A percentile compares a stretch with the other conserved stretches of the same genome.
Evolutionary conservation across 2,113 vertebrate genomes (phyloP).

Genomic region (Grammomys surdaster): DNA sequence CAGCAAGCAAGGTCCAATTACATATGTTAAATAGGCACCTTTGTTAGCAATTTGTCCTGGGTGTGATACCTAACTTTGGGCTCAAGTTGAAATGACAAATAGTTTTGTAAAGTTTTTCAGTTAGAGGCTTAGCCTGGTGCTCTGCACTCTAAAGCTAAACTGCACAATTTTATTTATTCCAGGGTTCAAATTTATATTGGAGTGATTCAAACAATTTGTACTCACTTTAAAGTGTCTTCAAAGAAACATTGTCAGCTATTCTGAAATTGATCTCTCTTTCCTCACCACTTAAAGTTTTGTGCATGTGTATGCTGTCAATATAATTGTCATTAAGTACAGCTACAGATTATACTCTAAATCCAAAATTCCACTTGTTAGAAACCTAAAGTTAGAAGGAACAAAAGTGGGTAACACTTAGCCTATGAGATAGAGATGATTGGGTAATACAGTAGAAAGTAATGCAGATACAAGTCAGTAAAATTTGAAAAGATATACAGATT

Average conservation of each 20-base stretch:
- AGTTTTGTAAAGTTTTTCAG: neutral
- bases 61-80: neutral
- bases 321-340: neutral
- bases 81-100: neutral
- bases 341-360: neutral
- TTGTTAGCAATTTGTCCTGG: neutral
- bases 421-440: neutral
- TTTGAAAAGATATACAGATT: neutral
- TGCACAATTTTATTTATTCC: neutral
- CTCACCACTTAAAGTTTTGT: neutral
- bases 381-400: neutral
- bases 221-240: neutral
- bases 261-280: neutral
- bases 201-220: neutral
- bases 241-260: neutral
- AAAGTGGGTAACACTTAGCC: neutral
- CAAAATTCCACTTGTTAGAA: neutral
- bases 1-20: neutral
- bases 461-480: neutral
- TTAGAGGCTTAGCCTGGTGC: rapidly evolving
- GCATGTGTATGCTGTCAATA: neutral
- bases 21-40: neutral
- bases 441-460: neutral
- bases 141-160: neutral
- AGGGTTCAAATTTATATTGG: neutral